Conservation (phyloP, 1,140 invertebrate genomes). For the Homalodisca vitripennis region DNA sequence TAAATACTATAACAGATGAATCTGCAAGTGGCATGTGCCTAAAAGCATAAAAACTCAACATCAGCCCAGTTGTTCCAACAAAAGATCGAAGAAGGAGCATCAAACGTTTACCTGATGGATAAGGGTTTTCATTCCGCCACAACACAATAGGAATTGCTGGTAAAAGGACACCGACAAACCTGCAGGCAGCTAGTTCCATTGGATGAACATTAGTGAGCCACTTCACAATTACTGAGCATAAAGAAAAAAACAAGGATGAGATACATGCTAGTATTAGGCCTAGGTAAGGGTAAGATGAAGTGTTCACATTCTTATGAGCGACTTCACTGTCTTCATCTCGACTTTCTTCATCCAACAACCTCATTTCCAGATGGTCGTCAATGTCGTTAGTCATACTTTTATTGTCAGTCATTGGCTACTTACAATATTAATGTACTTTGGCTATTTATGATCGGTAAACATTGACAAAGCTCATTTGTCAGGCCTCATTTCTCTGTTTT, state of each 20-base stretch:
- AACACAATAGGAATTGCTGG: conserved; percentile 81
- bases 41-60: conserved; percentile 88
- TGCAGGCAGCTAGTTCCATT: conserved; percentile 79
- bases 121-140: conserved; percentile 71
- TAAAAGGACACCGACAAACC: conserved; percentile 80
- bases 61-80: conserved; percentile 80
- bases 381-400: too few species aligned
- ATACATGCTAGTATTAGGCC: conserved; percentile 76
- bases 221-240: conserved; percentile 88
- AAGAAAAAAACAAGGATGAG: conserved; percentile 83
- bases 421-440: too few species aligned
- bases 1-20: conserved; percentile 89
- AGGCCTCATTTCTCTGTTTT: too few species aligned
- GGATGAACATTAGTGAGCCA: conserved; percentile 78
- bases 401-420: too few species aligned
- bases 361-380: conserved; percentile 17
- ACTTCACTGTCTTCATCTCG: conserved; percentile 7
- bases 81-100: conserved; percentile 72
- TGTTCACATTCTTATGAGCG: background rate
- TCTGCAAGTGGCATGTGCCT: conserved; percentile 86
- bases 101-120: conserved; percentile 70
- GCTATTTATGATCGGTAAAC: too few species aligned
- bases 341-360: conserved; percentile 9
- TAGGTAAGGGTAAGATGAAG: conserved; percentile 61
- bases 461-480: too few species aligned